Base-by-base conservation (phyloP, 1,140 invertebrate genomes). In the Andrena cerasifolii region DNA sequence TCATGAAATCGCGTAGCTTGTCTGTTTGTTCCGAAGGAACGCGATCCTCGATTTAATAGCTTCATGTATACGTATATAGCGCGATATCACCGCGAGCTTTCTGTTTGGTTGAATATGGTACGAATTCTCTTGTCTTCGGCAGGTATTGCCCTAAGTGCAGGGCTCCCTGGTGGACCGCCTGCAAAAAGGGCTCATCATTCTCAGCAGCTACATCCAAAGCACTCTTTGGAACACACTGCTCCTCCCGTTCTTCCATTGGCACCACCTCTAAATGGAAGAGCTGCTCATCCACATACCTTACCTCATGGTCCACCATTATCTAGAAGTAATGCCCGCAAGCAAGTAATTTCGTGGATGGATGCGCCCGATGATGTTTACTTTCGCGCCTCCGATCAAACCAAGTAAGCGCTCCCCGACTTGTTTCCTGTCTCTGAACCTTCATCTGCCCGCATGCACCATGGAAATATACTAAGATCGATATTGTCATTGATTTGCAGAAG, bases 361-460 rank as follows among this genome's bases (percentile, higher is more conserved):
- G 98, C 98, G 58, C 98, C 98, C 5, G 98, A 99, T 92, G 98
- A 99, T 93, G 96, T 99, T 65, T 99, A 98, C 92, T 99, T 99
- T 93, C 95, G 97, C 88, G 97, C 97, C 78, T 98, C 97, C 45
- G 96, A 97, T 85, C 94, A 94, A 86, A 97, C 97, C 87, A 99
- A 97, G 98, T 98, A 93, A 94, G 96, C 94, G 75, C 71, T 24
- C n/a, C n/a, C n/a, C n/a, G n/a, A n/a, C n/a, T n/a, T n/a, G n/a
- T n/a, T n/a, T n/a, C n/a, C n/a, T n/a, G n/a, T n/a, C n/a, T n/a
- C n/a, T n/a, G n/a, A n/a, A n/a, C n/a, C n/a, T n/a, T n/a, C n/a
- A n/a, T 24, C n/a, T 71, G 33, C 36, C 33, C 14, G 10, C 10
- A 10, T 0, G 26, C 8, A 28, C 43, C 10, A 12, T 24, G 2